Percentiles rank a stretch among this genome's conserved stretches.
phyloP scores from a whole-genome alignment of 2,888 invertebrate species.

The Stenichneumon culpator region DNA sequence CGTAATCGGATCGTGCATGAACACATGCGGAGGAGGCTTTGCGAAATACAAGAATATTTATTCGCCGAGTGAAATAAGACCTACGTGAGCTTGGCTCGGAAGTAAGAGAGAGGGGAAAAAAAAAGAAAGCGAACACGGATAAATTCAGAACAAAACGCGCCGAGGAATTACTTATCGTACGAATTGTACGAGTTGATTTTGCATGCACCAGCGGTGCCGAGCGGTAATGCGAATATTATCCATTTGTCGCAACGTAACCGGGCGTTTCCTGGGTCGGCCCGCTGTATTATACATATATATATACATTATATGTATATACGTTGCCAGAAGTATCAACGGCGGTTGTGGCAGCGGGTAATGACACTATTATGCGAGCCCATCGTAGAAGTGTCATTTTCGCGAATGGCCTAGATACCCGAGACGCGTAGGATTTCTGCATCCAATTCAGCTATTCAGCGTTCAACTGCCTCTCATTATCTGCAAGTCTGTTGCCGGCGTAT shows the following conservation, averaged over 20 bases:
- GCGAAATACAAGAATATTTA: neutral
- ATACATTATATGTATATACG: neutral
- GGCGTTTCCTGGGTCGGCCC: constrained; percentile 67
- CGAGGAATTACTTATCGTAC: neutral
- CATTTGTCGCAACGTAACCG: constrained; percentile 70
- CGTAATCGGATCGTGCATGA: neutral
- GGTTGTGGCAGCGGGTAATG: constrained; percentile 38
- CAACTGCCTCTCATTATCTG: constrained; percentile 48
- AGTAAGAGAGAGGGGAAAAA: neutral
- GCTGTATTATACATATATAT: neutral
- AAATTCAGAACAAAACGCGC: neutral
- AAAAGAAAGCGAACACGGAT: too few relatives aligned
- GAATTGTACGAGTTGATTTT: constrained; percentile 40
- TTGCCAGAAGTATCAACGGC: constrained; percentile 16
- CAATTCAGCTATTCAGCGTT: constrained; percentile 49
- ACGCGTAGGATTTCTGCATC: constrained; percentile 18
- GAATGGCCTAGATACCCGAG: constrained; percentile 51
- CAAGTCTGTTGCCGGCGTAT: neutral
- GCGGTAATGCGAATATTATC: constrained; percentile 68
- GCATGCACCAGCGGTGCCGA: constrained; percentile 42
- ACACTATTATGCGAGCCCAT: constrained; percentile 50
- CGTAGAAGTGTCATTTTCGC: constrained; percentile 59
- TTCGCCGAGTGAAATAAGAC: neutral
- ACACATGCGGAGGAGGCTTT: neutral
- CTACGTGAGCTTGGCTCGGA: neutral